Evolutionary conservation across 2,797 vertebrate genomes (phyloP).

Genomic region (Crypturellus tataupa): DNA sequence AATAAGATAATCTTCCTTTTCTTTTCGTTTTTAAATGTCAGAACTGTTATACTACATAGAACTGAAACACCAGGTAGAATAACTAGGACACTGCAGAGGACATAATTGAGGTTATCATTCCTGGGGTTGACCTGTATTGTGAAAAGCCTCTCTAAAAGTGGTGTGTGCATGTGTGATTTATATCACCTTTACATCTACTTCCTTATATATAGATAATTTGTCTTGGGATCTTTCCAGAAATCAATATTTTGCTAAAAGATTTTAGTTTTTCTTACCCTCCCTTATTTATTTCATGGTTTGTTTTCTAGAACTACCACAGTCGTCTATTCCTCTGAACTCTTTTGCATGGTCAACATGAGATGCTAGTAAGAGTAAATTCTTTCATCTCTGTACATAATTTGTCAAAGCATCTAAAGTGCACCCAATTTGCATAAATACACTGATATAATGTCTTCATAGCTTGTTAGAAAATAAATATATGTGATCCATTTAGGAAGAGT

Average conservation of each 20-base stretch:
- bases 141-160: not conserved
- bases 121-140: conserved; percentile 7
- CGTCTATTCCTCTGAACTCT: not conserved
- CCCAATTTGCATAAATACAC: not conserved
- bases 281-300: not conserved
- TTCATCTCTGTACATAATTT: not conserved
- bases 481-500: not conserved
- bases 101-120: conserved; percentile 33
- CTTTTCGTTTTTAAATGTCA: conserved; percentile 32
- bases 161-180: not conserved
- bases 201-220: not conserved
- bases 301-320: not conserved
- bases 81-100: conserved; percentile 44
- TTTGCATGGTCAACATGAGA: not conserved
- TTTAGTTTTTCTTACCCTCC: not conserved
- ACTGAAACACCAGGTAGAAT: not conserved
- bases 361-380: not conserved
- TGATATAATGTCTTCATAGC: not conserved
- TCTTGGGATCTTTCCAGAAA: not conserved
- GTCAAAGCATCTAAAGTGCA: not conserved
- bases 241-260: not conserved
- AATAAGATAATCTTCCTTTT: conserved; percentile 8
- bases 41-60: not conserved
- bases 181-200: not conserved
- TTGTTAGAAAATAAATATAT: not conserved